Base-by-base conservation (phyloP, 2,113 vertebrate genomes). In the Ardeotis arabs region DNA sequence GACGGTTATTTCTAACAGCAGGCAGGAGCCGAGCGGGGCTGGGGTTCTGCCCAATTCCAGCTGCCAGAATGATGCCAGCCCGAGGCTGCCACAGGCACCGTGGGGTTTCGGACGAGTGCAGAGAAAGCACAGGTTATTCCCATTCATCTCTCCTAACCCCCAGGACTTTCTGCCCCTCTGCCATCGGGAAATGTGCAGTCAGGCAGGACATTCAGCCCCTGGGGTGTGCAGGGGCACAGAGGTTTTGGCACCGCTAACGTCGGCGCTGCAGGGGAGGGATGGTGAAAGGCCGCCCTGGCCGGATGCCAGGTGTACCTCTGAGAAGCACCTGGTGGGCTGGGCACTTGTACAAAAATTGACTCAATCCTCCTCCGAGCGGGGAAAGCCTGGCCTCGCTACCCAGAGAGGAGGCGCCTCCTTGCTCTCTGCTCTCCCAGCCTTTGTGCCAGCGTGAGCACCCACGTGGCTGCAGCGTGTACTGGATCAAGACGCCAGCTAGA, bases 401-500 rank as follows among this genome's bases (percentile, higher is more conserved):
- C 39, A 28, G 45, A 87, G 31, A 73, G 39, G 58, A 89, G 33
- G 12, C 35, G 24, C 24, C 12, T 69, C 80, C 29, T 22, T 16
- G 12, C 58, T 5, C 75, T 73, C 62, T 56, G 53, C 44, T 60
- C 52, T 41, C 25, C 39, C 50, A 55, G 59, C 21, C 41, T 67
- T 16, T 25, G 62, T 66, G 39, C 49, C 2, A 5, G 64, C 14
- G 17, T 0, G 0, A 69, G 70, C 37, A 59, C 27, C n/a, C 74
- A 29, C 2, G 2, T 52, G 55, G 69, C 49, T 52, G 39, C 53
- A 77, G 29, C 1, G 2, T 1, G 1, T 23, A 39, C 9, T 1
- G 4, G 49, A 76, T 9, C 33, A 47, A 82, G 49, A 62, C 0
- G 1, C 11, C 78, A 79, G 6, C 5, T 1, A 0, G 24, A 58